Evolutionary conservation across 2,888 invertebrate genomes (phyloP).

Genomic region (Mechanitis messenoides): DNA sequence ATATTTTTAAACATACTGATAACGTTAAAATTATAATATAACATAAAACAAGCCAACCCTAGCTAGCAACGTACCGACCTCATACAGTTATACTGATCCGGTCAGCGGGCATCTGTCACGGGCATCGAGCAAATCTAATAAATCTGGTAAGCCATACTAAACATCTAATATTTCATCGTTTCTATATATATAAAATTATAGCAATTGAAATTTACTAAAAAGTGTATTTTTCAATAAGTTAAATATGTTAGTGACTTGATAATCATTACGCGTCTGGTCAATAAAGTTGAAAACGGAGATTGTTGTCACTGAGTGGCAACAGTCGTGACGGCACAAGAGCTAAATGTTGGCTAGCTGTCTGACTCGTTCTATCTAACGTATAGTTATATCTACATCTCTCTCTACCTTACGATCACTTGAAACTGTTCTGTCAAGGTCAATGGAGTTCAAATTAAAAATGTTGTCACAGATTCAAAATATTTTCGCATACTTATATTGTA

Average conservation of each 20-base stretch:
- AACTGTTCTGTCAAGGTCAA: conserved; percentile 18
- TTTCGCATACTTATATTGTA: too few species aligned
- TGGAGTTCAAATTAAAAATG: conserved; percentile 18
- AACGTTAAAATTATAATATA: background rate
- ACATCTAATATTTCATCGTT: too few species aligned
- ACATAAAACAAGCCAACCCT: background rate
- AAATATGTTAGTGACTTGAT: conserved; percentile 12
- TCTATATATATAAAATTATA: too few species aligned
- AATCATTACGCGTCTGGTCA: conserved; percentile 21
- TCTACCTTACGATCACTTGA: conserved; percentile 9
- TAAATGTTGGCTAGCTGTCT: conserved; percentile 12
- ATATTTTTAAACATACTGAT: background rate
- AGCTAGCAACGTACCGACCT: background rate
- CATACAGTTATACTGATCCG: background rate
- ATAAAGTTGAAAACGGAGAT: conserved; percentile 10
- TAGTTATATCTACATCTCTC: conserved; percentile 6
- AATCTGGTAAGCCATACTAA: conserved; percentile 1
- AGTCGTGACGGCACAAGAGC: conserved; percentile 18
- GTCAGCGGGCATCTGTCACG: conserved; percentile 1
- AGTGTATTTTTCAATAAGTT: background rate
- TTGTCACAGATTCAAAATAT: conserved; percentile 15
- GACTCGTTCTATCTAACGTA: conserved; percentile 9
- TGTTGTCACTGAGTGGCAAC: conserved; percentile 12
- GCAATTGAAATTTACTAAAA: background rate
- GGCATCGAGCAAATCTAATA: background rate